Evolutionary conservation across 2,113 vertebrate genomes (phyloP), one percentile per base, ranked within the genome.

Genomic region (Sander vitreus): DNA sequence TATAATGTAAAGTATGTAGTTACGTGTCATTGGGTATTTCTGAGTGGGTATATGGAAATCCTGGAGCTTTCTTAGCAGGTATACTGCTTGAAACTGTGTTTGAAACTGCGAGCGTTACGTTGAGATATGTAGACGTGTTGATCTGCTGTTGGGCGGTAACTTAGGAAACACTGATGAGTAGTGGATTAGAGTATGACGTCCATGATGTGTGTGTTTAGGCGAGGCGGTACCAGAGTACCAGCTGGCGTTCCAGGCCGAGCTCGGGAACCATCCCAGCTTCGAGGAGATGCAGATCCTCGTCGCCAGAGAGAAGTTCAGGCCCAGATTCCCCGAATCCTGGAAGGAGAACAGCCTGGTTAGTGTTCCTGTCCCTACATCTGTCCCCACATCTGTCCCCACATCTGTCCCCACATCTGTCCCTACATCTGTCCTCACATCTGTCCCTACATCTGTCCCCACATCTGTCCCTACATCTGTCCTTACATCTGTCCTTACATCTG

Each of bases 281-380:
- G 97, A 98, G 93, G 97, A 99, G 89, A 98, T 99, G 97, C 98
- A 99, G 94, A 95, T 96, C 78, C 95, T 99, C 75, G 97, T 99
- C 58, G 96, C 96, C 89, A 95, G 97, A 88, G 96, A 98, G 92
- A 99, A 99, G 82, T 95, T 96, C 92, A 93, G 98, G 87, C 98
- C 98, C 57, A 96, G 96, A 87, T 99, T 99, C 91, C 98, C 98
- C 21, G 97, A 98, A 89, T 96, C 96, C 2, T 99, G 98, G 98
- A 98, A 97, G 90, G 96, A 98, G 91, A 98, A 98, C 91, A 98
- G 96, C 73, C 89, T 97, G 97, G 98, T 91, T 0, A 10, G 89
- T 58, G 5, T 62, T n/a, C 47, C 50, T 53, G 48, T 6, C 9
- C 48, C 11, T 3, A 16, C 19, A 69, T 5, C 18, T 43, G 33